Percentiles rank a stretch among this genome's conserved stretches.
These are phyloP conservation scores for Saccostrea cuccullata DNA, from an alignment of 1,140 invertebrate species.

Conservation along the genomic window DNA sequence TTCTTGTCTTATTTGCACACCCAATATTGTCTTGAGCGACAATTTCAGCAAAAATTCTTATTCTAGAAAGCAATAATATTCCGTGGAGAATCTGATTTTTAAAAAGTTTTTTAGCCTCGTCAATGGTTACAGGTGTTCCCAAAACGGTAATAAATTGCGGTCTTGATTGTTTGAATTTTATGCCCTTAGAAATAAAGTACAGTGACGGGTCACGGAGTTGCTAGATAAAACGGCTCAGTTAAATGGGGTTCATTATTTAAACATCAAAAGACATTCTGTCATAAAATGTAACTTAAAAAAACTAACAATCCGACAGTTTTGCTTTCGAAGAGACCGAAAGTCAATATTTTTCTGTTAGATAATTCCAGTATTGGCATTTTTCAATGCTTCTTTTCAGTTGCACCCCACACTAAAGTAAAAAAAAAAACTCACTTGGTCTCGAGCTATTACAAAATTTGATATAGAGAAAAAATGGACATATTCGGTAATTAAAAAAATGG, in stretches of 20 bases:
- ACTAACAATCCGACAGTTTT: neutral
- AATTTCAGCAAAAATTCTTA: neutral
- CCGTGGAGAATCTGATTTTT: neutral
- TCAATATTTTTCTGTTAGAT: neutral
- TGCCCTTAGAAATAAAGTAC: neutral
- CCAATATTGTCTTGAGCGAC: neutral
- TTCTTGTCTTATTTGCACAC: slow-evolving; percentile 23
- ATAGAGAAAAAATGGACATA: neutral
- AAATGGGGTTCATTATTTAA: neutral
- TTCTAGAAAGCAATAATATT: neutral
- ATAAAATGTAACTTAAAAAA: neutral
- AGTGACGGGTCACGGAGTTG: neutral
- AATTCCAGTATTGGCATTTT: neutral
- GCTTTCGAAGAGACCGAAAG: neutral
- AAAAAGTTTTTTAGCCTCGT: neutral
- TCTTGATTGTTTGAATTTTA: neutral
- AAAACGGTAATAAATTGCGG: neutral
- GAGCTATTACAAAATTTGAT: neutral
- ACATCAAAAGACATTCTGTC: neutral
- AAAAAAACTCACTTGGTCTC: neutral
- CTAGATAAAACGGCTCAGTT: neutral
- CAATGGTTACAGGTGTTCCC: neutral
- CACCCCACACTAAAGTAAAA: neutral
- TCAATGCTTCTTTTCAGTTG: neutral
- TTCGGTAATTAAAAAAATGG: neutral